Evolutionary conservation across 2,888 invertebrate species (phyloP).

Genomic region (Tholera decimalis): DNA sequence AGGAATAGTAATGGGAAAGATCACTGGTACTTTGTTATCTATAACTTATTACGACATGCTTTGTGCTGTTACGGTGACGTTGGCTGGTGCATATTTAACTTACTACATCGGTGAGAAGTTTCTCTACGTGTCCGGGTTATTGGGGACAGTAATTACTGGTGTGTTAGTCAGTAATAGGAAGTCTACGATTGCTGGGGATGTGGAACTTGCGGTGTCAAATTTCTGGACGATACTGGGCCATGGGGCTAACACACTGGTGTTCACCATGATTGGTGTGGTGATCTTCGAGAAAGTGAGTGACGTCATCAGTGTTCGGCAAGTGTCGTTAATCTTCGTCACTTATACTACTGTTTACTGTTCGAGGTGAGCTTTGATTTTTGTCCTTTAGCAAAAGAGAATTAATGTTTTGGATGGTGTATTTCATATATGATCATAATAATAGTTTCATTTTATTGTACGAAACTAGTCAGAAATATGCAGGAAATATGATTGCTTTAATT

Average conservation of each 20-base stretch:
- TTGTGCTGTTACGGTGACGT: constrained; percentile 81
- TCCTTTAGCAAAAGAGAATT: too few relatives aligned
- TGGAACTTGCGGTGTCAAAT: constrained; percentile 79
- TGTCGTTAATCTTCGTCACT: constrained; percentile 83
- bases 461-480: too few relatives aligned
- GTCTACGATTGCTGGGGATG: constrained; percentile 82
- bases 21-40: constrained; percentile 78
- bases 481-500: too few relatives aligned
- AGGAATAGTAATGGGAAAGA: constrained; percentile 83
- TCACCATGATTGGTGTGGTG: constrained; percentile 92
- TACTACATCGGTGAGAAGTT: constrained; percentile 87
- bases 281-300: constrained; percentile 89
- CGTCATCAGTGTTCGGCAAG: constrained; percentile 82
- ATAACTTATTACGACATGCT: constrained; percentile 83
- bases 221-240: constrained; percentile 83
- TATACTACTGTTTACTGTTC: constrained; percentile 88
- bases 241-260: constrained; percentile 90
- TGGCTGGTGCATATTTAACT: constrained; percentile 83
- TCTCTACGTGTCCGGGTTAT: constrained; percentile 84
- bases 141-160: constrained; percentile 82
- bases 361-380: constrained; percentile 65
- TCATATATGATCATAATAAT: too few relatives aligned
- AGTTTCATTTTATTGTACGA: too few relatives aligned
- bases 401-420: too few relatives aligned
- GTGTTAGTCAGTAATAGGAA: constrained; percentile 82